Conservation (phyloP, 1,140 invertebrate genomes). For the Plodia interpunctella region DNA sequence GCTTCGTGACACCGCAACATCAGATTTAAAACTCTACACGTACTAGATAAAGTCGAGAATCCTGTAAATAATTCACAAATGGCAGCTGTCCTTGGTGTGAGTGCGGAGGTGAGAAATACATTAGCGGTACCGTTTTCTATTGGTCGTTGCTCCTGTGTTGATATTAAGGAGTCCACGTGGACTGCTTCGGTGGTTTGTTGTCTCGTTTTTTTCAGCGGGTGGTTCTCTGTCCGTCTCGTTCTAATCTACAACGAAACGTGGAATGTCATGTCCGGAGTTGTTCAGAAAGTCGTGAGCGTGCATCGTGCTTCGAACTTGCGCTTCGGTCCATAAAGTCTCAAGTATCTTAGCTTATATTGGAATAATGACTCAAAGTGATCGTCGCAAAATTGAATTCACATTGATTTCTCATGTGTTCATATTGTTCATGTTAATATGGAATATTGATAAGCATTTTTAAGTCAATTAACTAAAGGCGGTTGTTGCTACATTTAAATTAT, state of each 20-base stretch:
- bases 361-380: slow-evolving; percentile 35
- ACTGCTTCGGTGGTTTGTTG: slow-evolving; percentile 62
- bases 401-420: slow-evolving; percentile 20
- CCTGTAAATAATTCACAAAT: slow-evolving; percentile 51
- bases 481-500: slow-evolving; percentile 78
- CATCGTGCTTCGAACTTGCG: slow-evolving; percentile 70
- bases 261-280: slow-evolving; percentile 77
- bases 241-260: slow-evolving; percentile 76
- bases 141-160: slow-evolving; percentile 75
- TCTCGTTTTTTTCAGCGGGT: slow-evolving; percentile 70
- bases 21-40: slow-evolving; percentile 53
- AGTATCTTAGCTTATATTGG: slow-evolving; percentile 28
- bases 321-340: slow-evolving; percentile 45
- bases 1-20: slow-evolving; percentile 28
- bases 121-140: slow-evolving; percentile 76
- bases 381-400: slow-evolving; percentile 39
- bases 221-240: slow-evolving; percentile 69
- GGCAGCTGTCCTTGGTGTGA: slow-evolving; percentile 64
- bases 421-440: slow-evolving; percentile 33
- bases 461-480: slow-evolving; percentile 77
- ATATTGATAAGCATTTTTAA: slow-evolving; percentile 76
- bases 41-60: slow-evolving; percentile 51
- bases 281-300: slow-evolving; percentile 77
- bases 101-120: slow-evolving; percentile 76
- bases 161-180: slow-evolving; percentile 76